Conservation (phyloP, 2,113 vertebrate species). For the Phyllostomus discolor region DNA sequence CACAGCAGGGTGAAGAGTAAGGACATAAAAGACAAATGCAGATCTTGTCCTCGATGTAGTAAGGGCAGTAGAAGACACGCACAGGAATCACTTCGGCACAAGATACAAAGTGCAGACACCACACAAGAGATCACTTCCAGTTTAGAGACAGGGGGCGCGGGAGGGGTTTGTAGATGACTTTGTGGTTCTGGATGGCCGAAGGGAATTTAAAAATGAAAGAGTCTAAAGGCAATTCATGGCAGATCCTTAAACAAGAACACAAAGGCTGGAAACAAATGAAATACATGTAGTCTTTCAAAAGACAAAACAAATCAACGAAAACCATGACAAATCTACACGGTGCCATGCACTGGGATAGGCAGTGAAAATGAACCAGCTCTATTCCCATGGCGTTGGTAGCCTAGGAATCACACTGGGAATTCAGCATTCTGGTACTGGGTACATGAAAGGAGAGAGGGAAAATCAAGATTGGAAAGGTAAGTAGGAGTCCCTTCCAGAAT, state of each 20-base stretch:
- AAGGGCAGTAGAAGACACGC: background rate
- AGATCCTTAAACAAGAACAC: background rate
- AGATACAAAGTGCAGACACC: background rate
- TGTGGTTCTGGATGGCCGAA: background rate
- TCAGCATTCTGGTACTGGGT: background rate
- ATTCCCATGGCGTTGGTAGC: accelerated
- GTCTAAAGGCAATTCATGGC: background rate
- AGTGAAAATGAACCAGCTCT: background rate
- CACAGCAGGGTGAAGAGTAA: background rate
- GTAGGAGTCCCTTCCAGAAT: background rate
- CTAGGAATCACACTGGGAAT: background rate
- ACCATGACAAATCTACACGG: background rate
- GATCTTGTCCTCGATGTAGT: background rate
- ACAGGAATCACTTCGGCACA: background rate
- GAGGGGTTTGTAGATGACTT: background rate
- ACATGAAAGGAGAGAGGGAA: background rate
- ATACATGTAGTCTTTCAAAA: background rate
- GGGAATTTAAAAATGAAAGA: background rate
- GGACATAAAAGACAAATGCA: background rate
- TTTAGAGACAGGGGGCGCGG: background rate
- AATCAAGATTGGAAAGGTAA: background rate
- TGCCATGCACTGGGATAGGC: accelerated
- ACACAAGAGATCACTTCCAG: background rate
- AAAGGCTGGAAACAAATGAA: background rate
- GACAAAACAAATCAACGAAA: background rate